These are phyloP conservation scores for Altica lythri DNA, from an alignment of 2,888 invertebrate genomes.

Conservation along the genomic window DNA sequence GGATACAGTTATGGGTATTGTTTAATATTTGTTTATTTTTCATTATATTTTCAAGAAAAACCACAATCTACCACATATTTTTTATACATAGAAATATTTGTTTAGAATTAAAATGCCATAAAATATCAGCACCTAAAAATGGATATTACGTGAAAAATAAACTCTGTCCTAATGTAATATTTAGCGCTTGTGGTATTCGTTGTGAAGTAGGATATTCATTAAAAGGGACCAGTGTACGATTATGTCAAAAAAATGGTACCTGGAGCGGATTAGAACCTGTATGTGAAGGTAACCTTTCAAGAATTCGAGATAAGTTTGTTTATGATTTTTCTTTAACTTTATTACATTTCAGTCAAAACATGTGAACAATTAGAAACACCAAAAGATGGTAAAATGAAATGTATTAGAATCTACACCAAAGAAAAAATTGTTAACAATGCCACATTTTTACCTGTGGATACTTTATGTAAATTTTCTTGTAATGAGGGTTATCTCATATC, in stretches of 20 bases:
- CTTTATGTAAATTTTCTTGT: conserved; percentile 68
- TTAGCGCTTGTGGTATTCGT: conserved; percentile 72
- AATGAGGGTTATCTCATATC: conserved; percentile 66
- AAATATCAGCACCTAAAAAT: conserved; percentile 63
- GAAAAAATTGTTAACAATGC: conserved; percentile 49
- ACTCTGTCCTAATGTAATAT: conserved; percentile 66
- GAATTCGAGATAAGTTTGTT: not conserved
- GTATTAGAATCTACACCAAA: conserved; percentile 57
- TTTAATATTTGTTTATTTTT: too few species aligned
- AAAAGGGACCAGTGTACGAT: conserved; percentile 60
- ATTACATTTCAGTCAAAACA: conserved; percentile 62
- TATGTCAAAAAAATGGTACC: conserved; percentile 67
- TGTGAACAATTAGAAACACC: conserved; percentile 64
- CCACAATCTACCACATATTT: too few species aligned
- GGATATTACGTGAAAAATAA: conserved; percentile 69
- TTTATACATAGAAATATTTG: conserved; percentile 3
- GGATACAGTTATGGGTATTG: too few species aligned
- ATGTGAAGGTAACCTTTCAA: conserved; percentile 62
- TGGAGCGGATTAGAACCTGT: conserved; percentile 70
- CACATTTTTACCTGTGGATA: conserved; percentile 62
- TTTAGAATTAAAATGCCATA: conserved; percentile 64
- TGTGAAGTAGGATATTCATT: conserved; percentile 67
- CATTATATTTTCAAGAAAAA: too few species aligned
- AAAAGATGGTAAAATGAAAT: conserved; percentile 62
- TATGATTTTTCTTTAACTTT: not conserved